Conservation (phyloP, 2,888 invertebrate genomes). For the Melieria crassipennis region DNA sequence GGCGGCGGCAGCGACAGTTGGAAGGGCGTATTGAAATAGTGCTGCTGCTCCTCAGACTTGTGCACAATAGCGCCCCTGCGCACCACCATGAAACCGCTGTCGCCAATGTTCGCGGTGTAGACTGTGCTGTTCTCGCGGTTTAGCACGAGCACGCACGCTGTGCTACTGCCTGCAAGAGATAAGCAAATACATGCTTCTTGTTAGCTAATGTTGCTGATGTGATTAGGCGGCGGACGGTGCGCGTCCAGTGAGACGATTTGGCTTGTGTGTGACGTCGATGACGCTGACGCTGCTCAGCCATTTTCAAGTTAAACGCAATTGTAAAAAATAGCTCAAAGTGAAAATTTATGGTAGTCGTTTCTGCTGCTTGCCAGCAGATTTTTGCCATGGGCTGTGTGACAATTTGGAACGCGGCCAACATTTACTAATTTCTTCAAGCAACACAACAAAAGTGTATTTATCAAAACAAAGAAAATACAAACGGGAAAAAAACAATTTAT, state of each 20-base stretch:
- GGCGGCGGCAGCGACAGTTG: slow-evolving; percentile 95
- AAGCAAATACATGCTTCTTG: neutral
- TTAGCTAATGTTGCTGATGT: neutral
- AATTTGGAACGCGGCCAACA: neutral
- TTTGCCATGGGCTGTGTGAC: neutral
- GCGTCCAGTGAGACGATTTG: no score
- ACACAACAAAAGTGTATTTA: neutral
- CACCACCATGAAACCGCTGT: slow-evolving; percentile 96
- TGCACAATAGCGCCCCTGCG: slow-evolving; percentile 87
- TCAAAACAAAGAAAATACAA: neutral
- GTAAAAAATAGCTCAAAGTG: neutral
- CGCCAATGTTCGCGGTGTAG: slow-evolving; percentile 98
- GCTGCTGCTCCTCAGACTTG: slow-evolving; percentile 95
- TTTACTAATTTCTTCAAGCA: neutral
- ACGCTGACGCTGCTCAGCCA: no score
- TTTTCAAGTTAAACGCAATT: slow-evolving; percentile 4
- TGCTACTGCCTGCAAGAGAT: slow-evolving; percentile 84
- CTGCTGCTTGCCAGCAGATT: neutral
- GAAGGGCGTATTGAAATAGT: slow-evolving; percentile 99
- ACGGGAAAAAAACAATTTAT: neutral
- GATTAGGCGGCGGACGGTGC: neutral
- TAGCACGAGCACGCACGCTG: slow-evolving; percentile 95
- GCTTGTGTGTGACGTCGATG: no score
- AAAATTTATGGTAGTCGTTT: neutral
- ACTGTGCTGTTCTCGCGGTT: slow-evolving; percentile 89